These are phyloP conservation scores for Apis florea DNA, from an alignment of 1,140 invertebrate species.

Conservation along the genomic window DNA sequence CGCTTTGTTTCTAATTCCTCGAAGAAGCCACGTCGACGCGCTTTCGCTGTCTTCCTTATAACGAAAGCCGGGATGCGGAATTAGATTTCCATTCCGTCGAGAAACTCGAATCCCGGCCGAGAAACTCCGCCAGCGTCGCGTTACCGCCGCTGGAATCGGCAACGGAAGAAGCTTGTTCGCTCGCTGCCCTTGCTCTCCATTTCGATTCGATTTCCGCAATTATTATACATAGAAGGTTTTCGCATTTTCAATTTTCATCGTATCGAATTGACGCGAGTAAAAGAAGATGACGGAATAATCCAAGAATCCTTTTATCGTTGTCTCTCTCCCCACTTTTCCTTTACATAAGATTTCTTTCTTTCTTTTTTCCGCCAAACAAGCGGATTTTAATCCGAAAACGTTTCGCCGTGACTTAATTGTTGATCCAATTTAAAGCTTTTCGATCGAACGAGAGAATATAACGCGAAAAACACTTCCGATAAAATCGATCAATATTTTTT, in stretches of 20 bases:
- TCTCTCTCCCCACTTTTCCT: too few relatives aligned
- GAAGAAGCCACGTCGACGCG: conserved; percentile 27
- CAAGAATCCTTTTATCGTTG: too few relatives aligned
- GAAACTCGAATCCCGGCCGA: conserved; percentile 29
- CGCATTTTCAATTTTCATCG: too few relatives aligned
- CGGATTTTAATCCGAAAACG: too few relatives aligned
- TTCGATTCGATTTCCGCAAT: background rate
- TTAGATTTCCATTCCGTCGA: conserved; percentile 41
- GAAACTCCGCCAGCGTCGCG: conserved; percentile 10
- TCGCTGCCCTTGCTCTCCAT: background rate
- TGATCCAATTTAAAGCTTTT: background rate
- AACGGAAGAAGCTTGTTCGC: background rate
- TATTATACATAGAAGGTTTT: too few relatives aligned
- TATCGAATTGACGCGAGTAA: too few relatives aligned
- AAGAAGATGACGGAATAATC: too few relatives aligned
- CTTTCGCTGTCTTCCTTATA: conserved; percentile 5
- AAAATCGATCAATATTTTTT: too few relatives aligned
- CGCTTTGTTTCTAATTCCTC: conserved; percentile 24
- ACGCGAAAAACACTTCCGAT: too few relatives aligned
- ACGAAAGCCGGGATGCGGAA: conserved; percentile 8
- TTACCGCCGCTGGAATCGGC: background rate
- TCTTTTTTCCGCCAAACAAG: too few relatives aligned
- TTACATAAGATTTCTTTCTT: too few relatives aligned
- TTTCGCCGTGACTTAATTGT: background rate
- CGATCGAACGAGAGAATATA: too few relatives aligned